phyloP scores from a whole-genome alignment of 2,797 vertebrate species.

The Labroides dimidiatus region DNA sequence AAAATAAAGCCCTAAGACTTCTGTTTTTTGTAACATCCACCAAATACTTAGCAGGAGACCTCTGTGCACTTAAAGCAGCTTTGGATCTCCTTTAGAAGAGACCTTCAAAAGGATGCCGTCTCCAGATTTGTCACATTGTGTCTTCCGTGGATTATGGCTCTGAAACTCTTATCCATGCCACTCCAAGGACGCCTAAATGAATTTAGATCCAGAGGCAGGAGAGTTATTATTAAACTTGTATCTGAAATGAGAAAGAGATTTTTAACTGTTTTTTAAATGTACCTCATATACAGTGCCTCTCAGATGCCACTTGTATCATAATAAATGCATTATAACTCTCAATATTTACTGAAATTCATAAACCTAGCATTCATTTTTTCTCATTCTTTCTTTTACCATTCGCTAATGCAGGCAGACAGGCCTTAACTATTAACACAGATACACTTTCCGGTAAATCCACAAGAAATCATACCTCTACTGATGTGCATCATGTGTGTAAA shows the following conservation, averaged over 20 bases:
- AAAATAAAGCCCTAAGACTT: not conserved
- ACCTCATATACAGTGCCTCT: not conserved
- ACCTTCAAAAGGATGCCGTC: constrained; percentile 13
- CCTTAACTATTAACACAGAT: not conserved
- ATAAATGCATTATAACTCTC: not conserved
- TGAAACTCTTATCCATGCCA: not conserved
- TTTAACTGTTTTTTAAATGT: not conserved
- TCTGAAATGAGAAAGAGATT: not conserved
- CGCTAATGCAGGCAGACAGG: not conserved
- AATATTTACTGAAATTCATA: not conserved
- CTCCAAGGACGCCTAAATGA: constrained; percentile 26
- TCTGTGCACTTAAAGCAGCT: constrained; percentile 35
- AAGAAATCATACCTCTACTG: not conserved
- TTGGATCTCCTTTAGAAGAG: constrained; percentile 34
- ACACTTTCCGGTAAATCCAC: not conserved
- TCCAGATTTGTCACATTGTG: not conserved
- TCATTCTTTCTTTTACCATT: not conserved
- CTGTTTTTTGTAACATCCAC: constrained; percentile 1
- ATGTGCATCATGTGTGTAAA: constrained; percentile 1
- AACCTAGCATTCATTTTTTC: not conserved
- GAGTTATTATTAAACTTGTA: not conserved
- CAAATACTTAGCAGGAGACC: constrained; percentile 13
- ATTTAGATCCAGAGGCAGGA: constrained; percentile 12
- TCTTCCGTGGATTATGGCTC: constrained; percentile 8
- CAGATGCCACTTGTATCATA: not conserved